Evolutionary conservation across 2,888 invertebrate species (phyloP).

Genomic region (Clanis bilineata): DNA sequence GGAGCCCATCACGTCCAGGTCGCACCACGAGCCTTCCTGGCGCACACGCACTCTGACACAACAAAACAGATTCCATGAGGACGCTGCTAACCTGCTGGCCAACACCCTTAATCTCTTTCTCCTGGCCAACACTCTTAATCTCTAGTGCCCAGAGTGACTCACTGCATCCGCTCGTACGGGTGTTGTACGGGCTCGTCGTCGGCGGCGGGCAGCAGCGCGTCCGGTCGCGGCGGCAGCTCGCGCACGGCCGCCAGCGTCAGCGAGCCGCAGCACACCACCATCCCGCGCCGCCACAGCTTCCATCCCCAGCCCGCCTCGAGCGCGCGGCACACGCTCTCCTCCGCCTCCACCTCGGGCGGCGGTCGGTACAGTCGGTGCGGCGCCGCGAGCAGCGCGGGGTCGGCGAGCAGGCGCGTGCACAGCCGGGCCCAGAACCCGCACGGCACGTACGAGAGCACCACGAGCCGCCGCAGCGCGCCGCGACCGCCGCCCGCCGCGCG

Average conservation of each 20-base stretch:
- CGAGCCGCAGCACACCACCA: slow-evolving; percentile 92
- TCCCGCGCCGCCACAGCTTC: slow-evolving; percentile 96
- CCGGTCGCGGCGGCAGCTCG: slow-evolving; percentile 86
- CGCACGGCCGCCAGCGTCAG: slow-evolving; percentile 90
- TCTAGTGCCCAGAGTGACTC: neutral
- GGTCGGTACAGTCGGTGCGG: slow-evolving; percentile 87
- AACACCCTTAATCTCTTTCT: too few species aligned
- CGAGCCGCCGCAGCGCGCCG: slow-evolving; percentile 86
- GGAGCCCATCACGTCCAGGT: slow-evolving; percentile 89
- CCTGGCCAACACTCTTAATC: too few species aligned
- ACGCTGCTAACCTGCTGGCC: too few species aligned
- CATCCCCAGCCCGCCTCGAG: slow-evolving; percentile 91
- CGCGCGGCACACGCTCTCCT: slow-evolving; percentile 82
- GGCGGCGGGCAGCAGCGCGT: slow-evolving; percentile 52
- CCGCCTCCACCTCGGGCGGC: slow-evolving; percentile 86
- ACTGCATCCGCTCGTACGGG: slow-evolving; percentile 42
- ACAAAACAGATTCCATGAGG: too few species aligned
- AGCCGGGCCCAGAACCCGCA: slow-evolving; percentile 99
- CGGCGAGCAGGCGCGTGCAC: slow-evolving; percentile 95
- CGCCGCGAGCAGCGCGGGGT: slow-evolving; percentile 91
- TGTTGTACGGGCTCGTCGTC: slow-evolving; percentile 40
- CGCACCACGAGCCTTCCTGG: slow-evolving; percentile 93
- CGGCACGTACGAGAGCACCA: slow-evolving; percentile 98
- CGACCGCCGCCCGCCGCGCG: slow-evolving; percentile 65
- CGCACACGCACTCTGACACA: slow-evolving; percentile 85